Conservation (phyloP, 2,888 invertebrate species). For the Perithous albicinctus region DNA sequence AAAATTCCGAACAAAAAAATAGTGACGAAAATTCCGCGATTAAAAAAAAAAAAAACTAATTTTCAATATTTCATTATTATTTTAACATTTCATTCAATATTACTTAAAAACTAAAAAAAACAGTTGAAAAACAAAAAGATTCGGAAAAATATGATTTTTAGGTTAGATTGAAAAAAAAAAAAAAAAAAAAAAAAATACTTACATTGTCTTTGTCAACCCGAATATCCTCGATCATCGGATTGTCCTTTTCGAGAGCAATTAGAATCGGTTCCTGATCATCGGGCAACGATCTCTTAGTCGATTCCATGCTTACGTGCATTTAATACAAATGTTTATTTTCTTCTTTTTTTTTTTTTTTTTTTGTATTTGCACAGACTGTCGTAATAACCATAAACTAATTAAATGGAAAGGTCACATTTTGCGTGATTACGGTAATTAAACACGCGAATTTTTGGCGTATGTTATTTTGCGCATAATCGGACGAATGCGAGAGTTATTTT, state of each 20-base stretch:
- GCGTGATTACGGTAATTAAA: no score
- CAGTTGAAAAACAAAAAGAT: not conserved
- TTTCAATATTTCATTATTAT: no score
- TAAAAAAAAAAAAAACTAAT: no score
- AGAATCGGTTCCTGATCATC: slow-evolving; percentile 72
- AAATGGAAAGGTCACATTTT: no score
- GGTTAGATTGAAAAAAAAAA: no score
- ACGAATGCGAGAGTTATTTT: not conserved
- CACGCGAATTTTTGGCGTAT: not conserved
- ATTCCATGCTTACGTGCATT: slow-evolving; percentile 42
- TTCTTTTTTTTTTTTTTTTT: not conserved
- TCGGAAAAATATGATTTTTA: not conserved
- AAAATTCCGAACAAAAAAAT: no score
- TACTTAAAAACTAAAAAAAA: no score
- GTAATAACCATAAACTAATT: not conserved
- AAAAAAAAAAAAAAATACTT: slow-evolving; percentile 39
- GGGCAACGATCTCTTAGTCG: slow-evolving; percentile 41
- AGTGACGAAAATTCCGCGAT: no score
- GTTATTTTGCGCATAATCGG: not conserved
- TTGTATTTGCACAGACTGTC: not conserved
- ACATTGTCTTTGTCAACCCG: slow-evolving; percentile 76
- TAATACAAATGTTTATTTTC: not conserved
- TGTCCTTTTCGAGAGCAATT: slow-evolving; percentile 64
- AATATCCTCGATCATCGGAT: slow-evolving; percentile 67
- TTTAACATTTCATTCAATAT: no score